Percentiles rank a stretch among this genome's conserved stretches.
phyloP scores from a whole-genome alignment of 2,113 vertebrate genomes.

The Aegotheles bennettii region DNA sequence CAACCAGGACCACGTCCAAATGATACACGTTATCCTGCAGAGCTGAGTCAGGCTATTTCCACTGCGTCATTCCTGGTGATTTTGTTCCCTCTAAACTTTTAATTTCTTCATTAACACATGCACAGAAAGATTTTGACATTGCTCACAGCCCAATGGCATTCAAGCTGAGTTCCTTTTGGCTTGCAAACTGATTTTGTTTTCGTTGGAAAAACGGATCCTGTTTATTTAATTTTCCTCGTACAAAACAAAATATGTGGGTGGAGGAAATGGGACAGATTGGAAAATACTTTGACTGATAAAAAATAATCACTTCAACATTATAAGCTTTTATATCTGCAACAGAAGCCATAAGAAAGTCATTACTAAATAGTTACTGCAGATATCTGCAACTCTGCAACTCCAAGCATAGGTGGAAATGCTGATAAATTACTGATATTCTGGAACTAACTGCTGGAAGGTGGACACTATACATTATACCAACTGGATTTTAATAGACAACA shows the following conservation, averaged over 20 bases:
- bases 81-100: neutral
- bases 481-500: neutral
- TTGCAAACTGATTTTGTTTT: neutral
- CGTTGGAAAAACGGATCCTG: conserved; percentile 7
- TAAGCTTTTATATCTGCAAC: neutral
- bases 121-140: neutral
- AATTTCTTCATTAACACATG: neutral
- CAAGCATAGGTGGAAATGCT: neutral
- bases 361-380: neutral
- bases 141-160: neutral
- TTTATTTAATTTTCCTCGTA: conserved; percentile 25
- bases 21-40: neutral
- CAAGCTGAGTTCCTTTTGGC: neutral
- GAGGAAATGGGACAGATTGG: conserved; percentile 36
- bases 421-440: neutral
- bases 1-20: neutral
- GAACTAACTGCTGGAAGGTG: neutral
- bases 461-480: neutral
- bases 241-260: conserved; percentile 38
- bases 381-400: neutral
- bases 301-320: neutral
- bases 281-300: conserved; percentile 42
- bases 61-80: neutral
- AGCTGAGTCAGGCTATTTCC: neutral
- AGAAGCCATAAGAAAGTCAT: conserved; percentile 22